Percentiles rank a stretch among this genome's conserved stretches.
Evolutionary conservation across 2,888 invertebrate species (phyloP).

Genomic region (Eurytoma californica): DNA sequence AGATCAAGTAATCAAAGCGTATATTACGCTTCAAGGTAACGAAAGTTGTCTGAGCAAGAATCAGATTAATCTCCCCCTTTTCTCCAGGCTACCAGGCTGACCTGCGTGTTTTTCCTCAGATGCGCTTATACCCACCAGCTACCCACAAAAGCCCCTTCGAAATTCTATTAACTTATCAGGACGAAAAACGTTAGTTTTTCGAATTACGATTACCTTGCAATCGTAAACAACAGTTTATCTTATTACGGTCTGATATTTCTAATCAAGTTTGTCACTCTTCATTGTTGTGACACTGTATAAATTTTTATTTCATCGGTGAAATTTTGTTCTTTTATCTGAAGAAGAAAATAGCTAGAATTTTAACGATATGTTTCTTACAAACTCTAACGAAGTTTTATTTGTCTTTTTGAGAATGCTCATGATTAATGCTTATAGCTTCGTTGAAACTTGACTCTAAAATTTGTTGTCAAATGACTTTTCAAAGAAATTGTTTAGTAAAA

Average conservation of each 20-base stretch:
- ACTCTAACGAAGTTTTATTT: too few relatives aligned
- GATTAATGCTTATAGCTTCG: too few relatives aligned
- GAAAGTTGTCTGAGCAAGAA: conserved; percentile 21
- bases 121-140: neutral
- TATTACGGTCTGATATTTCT: conserved; percentile 33
- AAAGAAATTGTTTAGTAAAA: too few relatives aligned
- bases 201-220: neutral
- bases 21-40: conserved; percentile 26
- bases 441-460: too few relatives aligned
- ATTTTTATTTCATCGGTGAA: neutral
- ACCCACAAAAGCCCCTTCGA: neutral
- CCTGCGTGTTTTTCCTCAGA: neutral
- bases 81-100: neutral
- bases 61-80: conserved; percentile 4
- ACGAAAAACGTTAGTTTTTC: neutral
- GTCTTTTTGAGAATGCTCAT: too few relatives aligned
- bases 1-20: neutral
- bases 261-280: conserved; percentile 15
- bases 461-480: too few relatives aligned
- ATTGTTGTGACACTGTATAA: conserved; percentile 8
- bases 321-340: neutral
- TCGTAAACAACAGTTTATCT: conserved; percentile 31
- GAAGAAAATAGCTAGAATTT: neutral
- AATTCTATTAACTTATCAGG: neutral
- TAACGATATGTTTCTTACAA: too few relatives aligned